These are phyloP conservation scores for Planococcus citri DNA, from an alignment of 1,140 invertebrate species.

Conservation along the genomic window DNA sequence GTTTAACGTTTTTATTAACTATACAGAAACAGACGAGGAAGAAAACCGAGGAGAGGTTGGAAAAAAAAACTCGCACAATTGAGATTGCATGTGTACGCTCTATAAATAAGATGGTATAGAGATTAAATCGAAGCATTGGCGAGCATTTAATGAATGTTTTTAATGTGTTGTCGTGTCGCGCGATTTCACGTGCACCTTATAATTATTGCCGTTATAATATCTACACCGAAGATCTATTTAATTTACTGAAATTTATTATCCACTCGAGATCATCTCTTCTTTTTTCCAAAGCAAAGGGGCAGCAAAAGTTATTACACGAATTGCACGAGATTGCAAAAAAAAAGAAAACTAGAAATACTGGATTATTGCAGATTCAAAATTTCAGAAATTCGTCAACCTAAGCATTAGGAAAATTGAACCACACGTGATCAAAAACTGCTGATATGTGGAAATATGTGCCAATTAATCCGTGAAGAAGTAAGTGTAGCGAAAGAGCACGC, in stretches of 20 bases:
- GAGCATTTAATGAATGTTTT: constrained; percentile 4
- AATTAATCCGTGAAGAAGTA: no score
- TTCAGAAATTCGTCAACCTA: background rate
- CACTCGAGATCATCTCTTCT: background rate
- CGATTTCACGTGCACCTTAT: background rate
- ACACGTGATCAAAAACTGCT: no score
- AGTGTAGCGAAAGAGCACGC: no score
- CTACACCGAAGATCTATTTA: background rate
- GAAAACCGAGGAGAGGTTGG: background rate
- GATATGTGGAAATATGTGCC: no score
- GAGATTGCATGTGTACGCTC: constrained; percentile 1
- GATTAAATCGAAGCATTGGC: constrained; percentile 2
- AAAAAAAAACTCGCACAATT: background rate
- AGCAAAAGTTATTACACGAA: background rate
- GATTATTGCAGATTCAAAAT: no score
- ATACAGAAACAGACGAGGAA: no score
- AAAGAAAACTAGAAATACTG: background rate
- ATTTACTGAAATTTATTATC: background rate
- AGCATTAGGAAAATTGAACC: no score
- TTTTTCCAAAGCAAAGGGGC: background rate
- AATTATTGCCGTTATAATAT: constrained; percentile 8
- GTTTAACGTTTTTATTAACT: background rate
- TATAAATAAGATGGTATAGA: constrained; percentile 8
- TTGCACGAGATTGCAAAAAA: background rate
- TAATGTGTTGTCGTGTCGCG: constrained; percentile 5